Evolutionary conservation across 2,888 invertebrate species (phyloP).

Genomic region (Troilus luridus): DNA sequence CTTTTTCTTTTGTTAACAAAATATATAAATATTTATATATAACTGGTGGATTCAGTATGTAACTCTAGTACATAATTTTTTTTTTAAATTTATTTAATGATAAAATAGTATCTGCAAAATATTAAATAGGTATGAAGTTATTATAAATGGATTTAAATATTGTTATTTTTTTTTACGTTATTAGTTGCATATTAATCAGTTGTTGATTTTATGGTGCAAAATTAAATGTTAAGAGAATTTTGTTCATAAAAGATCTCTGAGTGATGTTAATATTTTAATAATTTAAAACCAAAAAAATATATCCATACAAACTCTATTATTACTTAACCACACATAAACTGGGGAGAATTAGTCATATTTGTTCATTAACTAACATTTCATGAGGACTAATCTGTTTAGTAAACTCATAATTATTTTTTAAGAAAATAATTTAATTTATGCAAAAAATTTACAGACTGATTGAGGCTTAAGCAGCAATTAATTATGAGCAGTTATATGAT

Average conservation of each 20-base stretch:
- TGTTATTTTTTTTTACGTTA: conserved; percentile 15
- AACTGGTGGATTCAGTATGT: conserved; percentile 22
- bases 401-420: neutral
- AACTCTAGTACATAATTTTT: conserved; percentile 10
- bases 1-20: neutral
- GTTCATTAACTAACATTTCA: conserved; percentile 1
- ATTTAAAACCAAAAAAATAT: conserved; percentile 32
- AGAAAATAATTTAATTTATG: neutral
- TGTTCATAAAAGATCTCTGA: conserved; percentile 20
- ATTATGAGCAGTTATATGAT: neutral
- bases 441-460: neutral
- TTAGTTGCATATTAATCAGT: neutral
- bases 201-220: neutral
- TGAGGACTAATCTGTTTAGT: conserved; percentile 3
- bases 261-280: conserved; percentile 15
- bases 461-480: conserved; percentile 13
- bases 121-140: conserved; percentile 9
- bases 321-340: neutral
- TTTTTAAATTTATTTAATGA: neutral
- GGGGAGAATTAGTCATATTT: neutral
- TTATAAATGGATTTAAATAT: conserved; percentile 25
- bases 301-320: neutral
- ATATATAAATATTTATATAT: neutral
- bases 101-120: neutral
- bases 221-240: conserved; percentile 9